Conservation (phyloP, 2,888 invertebrate genomes). For the Drosophila neotestacea region DNA sequence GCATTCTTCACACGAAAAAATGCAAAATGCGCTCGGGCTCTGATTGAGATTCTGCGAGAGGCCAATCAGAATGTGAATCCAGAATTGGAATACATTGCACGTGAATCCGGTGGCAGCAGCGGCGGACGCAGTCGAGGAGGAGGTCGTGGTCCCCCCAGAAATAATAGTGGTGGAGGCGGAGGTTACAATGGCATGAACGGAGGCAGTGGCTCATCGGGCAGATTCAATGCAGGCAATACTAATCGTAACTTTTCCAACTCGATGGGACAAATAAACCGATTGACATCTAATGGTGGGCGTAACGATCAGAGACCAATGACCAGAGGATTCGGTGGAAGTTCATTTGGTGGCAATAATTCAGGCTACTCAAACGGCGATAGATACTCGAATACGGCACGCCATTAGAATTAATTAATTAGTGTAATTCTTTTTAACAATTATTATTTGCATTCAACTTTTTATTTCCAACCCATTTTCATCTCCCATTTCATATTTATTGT, state of each 20-base stretch:
- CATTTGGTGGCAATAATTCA: constrained; percentile 13
- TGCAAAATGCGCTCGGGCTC: constrained; percentile 93
- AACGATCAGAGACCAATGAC: not conserved
- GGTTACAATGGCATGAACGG: constrained; percentile 22
- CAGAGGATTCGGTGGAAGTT: constrained; percentile 14
- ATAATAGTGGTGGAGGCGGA: constrained; percentile 5
- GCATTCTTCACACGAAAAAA: constrained; percentile 97
- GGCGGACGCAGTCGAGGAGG: constrained; percentile 79
- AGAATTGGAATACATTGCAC: constrained; percentile 92
- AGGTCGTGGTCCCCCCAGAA: constrained; percentile 42
- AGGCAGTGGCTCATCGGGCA: constrained; percentile 8
- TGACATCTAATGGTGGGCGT: not conserved
- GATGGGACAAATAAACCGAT: not conserved
- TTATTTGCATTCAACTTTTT: constrained; percentile 14
- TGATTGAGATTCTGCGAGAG: constrained; percentile 94
- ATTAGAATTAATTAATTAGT: constrained; percentile 24
- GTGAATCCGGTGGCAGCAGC: constrained; percentile 86
- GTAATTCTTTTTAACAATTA: not conserved
- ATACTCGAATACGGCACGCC: constrained; percentile 30
- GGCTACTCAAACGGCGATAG: constrained; percentile 48
- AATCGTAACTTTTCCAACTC: constrained; percentile 1
- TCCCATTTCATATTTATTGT: constrained; percentile 43
- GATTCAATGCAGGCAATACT: constrained; percentile 24
- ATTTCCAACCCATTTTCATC: constrained; percentile 14
- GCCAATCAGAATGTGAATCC: constrained; percentile 96